phyloP scores from a whole-genome alignment of 2,888 invertebrate species.

The Chydorus sphaericus region DNA sequence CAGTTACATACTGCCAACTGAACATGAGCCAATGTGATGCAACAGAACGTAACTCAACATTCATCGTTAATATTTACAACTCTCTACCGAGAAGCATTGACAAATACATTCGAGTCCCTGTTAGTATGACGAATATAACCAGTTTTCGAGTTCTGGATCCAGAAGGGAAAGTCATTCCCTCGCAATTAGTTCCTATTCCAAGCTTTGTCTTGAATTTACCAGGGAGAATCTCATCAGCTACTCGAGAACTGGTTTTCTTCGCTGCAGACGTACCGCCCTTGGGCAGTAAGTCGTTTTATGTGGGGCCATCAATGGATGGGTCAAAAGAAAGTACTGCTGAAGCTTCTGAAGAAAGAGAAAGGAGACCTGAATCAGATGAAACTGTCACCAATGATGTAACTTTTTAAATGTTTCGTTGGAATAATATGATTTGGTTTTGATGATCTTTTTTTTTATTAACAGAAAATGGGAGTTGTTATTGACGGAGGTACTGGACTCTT shows the following conservation, averaged over 20 bases:
- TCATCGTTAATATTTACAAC: conserved; percentile 45
- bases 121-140: conserved; percentile 36
- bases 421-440: neutral
- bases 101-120: conserved; percentile 38
- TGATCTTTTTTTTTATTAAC: conserved; percentile 16
- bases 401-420: too few relatives aligned
- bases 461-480: too few relatives aligned
- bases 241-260: conserved; percentile 38
- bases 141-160: neutral
- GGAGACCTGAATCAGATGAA: neutral
- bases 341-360: conserved; percentile 11
- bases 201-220: conserved; percentile 39
- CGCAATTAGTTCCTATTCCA: conserved; percentile 43
- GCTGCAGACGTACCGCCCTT: conserved; percentile 43
- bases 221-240: conserved; percentile 46
- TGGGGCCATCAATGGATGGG: conserved; percentile 26
- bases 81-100: conserved; percentile 39
- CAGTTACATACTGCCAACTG: conserved; percentile 34
- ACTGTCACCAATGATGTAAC: conserved; percentile 1
- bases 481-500: too few relatives aligned
- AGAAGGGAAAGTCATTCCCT: conserved; percentile 20
- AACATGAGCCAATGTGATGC: conserved; percentile 45
- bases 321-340: too few relatives aligned
- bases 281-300: conserved; percentile 48
- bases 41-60: conserved; percentile 36